Conservation (phyloP, 2,888 invertebrate species). For the Spialia ferax region DNA sequence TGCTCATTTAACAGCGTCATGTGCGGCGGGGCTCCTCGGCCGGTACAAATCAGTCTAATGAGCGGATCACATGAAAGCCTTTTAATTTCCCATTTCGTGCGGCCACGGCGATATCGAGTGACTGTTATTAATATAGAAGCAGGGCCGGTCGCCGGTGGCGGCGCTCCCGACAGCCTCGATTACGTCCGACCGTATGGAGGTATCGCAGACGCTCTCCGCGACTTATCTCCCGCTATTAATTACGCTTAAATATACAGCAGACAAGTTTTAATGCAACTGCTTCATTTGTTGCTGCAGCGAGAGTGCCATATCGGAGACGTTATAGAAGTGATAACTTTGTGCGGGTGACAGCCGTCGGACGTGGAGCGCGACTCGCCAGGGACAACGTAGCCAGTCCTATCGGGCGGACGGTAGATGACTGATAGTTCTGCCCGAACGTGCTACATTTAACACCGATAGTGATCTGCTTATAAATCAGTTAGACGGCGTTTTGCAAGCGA, state of each 20-base stretch:
- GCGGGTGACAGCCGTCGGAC: slow-evolving; percentile 60
- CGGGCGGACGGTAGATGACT: slow-evolving; percentile 57
- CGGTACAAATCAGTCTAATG: slow-evolving; percentile 82
- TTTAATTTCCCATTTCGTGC: slow-evolving; percentile 85
- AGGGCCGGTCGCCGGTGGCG: slow-evolving; percentile 69
- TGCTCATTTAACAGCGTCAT: slow-evolving; percentile 77
- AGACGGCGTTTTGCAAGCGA: slow-evolving; percentile 65
- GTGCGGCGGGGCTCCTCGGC: slow-evolving; percentile 70
- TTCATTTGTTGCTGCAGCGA: slow-evolving; percentile 80
- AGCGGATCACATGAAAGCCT: slow-evolving; percentile 82
- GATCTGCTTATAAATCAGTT: slow-evolving; percentile 71
- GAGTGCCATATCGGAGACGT: slow-evolving; percentile 80
- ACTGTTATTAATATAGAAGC: slow-evolving; percentile 81
- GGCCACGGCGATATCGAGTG: slow-evolving; percentile 78
- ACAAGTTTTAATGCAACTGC: slow-evolving; percentile 86
- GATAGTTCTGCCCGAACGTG: slow-evolving; percentile 61
- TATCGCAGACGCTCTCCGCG: slow-evolving; percentile 71
- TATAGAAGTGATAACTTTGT: slow-evolving; percentile 79
- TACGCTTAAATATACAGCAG: slow-evolving; percentile 80
- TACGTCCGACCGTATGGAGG: slow-evolving; percentile 65
- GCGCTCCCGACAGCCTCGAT: slow-evolving; percentile 75
- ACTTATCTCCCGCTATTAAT: slow-evolving; percentile 84
- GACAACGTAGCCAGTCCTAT: slow-evolving; percentile 39
- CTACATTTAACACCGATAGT: slow-evolving; percentile 67
- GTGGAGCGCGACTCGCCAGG: slow-evolving; percentile 40